Evolutionary conservation across 2,113 vertebrate genomes (phyloP), one percentile per base, ranked within the genome.

Genomic region (Chroicocephalus ridibundus): DNA sequence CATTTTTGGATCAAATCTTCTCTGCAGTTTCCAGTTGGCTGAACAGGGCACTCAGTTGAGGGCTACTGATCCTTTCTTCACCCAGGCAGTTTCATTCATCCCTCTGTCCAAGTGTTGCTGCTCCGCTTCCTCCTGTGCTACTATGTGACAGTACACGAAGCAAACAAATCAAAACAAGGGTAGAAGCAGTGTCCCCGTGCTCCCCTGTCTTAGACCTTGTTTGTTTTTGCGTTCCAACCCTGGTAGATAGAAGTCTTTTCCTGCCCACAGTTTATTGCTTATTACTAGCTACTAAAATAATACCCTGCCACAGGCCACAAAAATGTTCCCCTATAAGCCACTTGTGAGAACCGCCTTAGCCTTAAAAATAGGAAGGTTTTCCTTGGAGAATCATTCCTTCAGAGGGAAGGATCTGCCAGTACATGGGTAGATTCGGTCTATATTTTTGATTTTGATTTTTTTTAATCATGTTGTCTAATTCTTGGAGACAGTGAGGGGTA

Each of bases 281-380:
- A 87, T 86, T 92, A 66, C 88, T 94, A 87, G 69, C 72, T 94
- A 93, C 96, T 94, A 95, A 94, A 96, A 97, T 80, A 97, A 97
- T 68, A 81, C 78, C 21, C 61, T 91, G 69, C 87, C 80, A 81
- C 87, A 93, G 47, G 51, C 83, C 97, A 96, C 90, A 94, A 89
- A 95, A 94, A 97, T 82, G 58, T 94, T 94, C 27, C 32, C 15
- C 32, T 72, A 36, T 54, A 91, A 96, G 58, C 62, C 91, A 91
- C 94, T 96, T 92, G 51, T 96, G 91, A 96, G 70, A 95, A 60
- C 14, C 1, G 10, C 16, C 32, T 87, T 81, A 85, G 75, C 55
- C 82, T 88, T 95, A 80, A 96, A 95, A 92, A 80, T 61, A 90
- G 62, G 69, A 82, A 82, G 26, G 11, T 65, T 69, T 93, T 94